These are phyloP conservation scores for Aproaerema taeniolella DNA, from an alignment of 2,888 invertebrate genomes.

Conservation along the genomic window DNA sequence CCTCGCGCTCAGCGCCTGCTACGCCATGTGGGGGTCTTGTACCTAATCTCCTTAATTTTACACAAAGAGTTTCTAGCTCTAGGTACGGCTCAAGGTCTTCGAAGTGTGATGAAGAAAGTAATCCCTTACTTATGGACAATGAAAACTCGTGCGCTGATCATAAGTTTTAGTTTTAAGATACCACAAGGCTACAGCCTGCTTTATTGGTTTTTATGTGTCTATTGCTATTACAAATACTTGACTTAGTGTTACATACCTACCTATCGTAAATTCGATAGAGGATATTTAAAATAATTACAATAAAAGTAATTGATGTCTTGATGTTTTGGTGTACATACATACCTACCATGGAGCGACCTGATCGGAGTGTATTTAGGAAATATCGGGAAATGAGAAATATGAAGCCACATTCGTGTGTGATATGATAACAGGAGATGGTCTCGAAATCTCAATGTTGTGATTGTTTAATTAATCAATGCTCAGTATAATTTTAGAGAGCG, in stretches of 20 bases:
- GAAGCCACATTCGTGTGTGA: too few species aligned
- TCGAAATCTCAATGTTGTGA: constrained; percentile 55
- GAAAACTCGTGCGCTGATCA: constrained; percentile 49
- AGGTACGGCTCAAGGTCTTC: constrained; percentile 67
- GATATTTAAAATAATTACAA: too few species aligned
- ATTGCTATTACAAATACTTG: too few species aligned
- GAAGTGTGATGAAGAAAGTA: constrained; percentile 75
- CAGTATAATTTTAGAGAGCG: constrained; percentile 53
- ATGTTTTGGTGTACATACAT: too few species aligned
- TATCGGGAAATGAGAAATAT: too few species aligned
- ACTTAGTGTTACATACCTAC: too few species aligned
- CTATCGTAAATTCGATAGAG: too few species aligned
- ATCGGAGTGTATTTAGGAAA: too few species aligned
- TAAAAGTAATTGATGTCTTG: too few species aligned
- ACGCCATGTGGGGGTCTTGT: constrained; percentile 86
- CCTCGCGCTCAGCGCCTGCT: constrained; percentile 88
- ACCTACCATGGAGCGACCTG: too few species aligned
- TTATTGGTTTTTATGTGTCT: too few species aligned
- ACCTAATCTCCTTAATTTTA: constrained; percentile 79
- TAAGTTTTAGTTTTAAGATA: constrained; percentile 45
- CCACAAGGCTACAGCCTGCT: constrained; percentile 9
- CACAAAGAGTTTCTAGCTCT: constrained; percentile 71
- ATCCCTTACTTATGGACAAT: constrained; percentile 77
- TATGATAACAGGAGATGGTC: too few species aligned
- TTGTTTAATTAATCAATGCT: constrained; percentile 45